Conservation (phyloP, 2,113 vertebrate species). For the Cnemophilus loriae region DNA sequence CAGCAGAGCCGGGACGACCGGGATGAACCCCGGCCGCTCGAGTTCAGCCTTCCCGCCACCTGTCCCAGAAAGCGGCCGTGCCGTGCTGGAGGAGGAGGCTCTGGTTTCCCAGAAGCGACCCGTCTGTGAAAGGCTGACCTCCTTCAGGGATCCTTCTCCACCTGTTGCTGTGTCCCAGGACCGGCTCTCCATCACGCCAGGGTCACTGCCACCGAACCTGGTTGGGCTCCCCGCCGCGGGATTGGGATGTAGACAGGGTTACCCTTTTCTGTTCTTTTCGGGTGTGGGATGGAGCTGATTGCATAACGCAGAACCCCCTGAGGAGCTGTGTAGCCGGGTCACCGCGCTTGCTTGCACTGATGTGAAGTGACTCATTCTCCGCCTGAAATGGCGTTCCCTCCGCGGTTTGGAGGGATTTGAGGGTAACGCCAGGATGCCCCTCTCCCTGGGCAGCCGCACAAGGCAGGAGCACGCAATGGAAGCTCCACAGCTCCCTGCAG, state of each 20-base stretch:
- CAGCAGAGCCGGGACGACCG: rapidly evolving
- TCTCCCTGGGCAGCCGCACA: neutral
- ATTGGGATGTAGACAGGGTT: neutral
- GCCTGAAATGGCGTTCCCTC: neutral
- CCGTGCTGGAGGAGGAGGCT: rapidly evolving
- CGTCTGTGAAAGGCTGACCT: neutral
- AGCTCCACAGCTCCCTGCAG: rapidly evolving
- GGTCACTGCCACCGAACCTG: neutral
- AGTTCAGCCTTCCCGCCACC: neutral
- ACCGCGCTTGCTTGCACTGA: neutral
- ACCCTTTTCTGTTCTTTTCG: neutral
- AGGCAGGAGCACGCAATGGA: neutral
- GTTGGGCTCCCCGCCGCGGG: rapidly evolving
- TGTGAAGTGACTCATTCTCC: neutral
- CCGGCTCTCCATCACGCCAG: neutral
- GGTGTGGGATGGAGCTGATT: neutral
- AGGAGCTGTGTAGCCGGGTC: neutral
- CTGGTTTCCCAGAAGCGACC: neutral
- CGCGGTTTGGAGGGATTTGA: neutral
- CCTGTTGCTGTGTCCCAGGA: neutral
- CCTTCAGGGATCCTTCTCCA: neutral
- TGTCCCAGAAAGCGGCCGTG: neutral
- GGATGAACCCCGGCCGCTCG: too few relatives aligned
- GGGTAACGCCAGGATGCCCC: neutral
- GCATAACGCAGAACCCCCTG: neutral